phyloP scores from a whole-genome alignment of 2,888 invertebrate genomes.

The Drosophila greeni region DNA sequence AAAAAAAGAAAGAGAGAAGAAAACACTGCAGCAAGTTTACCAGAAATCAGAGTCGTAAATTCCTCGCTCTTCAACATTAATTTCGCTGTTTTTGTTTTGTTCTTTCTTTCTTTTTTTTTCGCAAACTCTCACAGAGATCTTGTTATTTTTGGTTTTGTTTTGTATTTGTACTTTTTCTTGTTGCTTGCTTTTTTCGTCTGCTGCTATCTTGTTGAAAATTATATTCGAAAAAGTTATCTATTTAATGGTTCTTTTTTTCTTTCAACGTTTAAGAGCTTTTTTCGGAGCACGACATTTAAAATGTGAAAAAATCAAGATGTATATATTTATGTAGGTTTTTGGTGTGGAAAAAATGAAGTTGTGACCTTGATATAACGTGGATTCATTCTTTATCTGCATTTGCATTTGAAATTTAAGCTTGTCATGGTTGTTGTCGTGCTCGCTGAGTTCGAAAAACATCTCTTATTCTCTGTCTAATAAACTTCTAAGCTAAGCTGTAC shows the following conservation, averaged over 20 bases:
- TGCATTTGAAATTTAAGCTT: slow-evolving; percentile 38
- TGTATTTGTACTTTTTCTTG: slow-evolving; percentile 45
- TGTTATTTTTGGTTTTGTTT: slow-evolving; percentile 39
- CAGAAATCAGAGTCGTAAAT: slow-evolving; percentile 20
- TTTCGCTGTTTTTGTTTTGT: slow-evolving; percentile 15
- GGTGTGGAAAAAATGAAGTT: slow-evolving; percentile 52
- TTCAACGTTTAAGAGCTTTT: slow-evolving; percentile 71
- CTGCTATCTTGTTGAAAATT: slow-evolving; percentile 51
- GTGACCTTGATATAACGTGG: slow-evolving; percentile 64
- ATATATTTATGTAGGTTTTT: slow-evolving; percentile 21
- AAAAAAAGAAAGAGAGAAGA: slow-evolving; percentile 5
- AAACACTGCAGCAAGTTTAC: slow-evolving; percentile 9
- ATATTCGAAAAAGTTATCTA: slow-evolving; percentile 58
- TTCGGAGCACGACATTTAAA: slow-evolving; percentile 73
- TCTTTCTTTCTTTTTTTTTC: slow-evolving; percentile 4
- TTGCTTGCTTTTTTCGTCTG: slow-evolving; percentile 46
- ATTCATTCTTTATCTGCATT: slow-evolving; percentile 29
- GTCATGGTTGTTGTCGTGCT: slow-evolving; percentile 43
- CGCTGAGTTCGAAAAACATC: slow-evolving; percentile 34
- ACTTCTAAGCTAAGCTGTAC: slow-evolving; percentile 58
- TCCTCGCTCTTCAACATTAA: slow-evolving; percentile 28
- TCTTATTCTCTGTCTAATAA: slow-evolving; percentile 28
- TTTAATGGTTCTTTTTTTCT: slow-evolving; percentile 59
- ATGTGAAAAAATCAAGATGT: slow-evolving; percentile 20
- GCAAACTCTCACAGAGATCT: slow-evolving; percentile 33